Percentiles rank a stretch among this genome's conserved stretches.
Conservation (phyloP, 2,888 invertebrate genomes). For the Pecten maximus region DNA sequence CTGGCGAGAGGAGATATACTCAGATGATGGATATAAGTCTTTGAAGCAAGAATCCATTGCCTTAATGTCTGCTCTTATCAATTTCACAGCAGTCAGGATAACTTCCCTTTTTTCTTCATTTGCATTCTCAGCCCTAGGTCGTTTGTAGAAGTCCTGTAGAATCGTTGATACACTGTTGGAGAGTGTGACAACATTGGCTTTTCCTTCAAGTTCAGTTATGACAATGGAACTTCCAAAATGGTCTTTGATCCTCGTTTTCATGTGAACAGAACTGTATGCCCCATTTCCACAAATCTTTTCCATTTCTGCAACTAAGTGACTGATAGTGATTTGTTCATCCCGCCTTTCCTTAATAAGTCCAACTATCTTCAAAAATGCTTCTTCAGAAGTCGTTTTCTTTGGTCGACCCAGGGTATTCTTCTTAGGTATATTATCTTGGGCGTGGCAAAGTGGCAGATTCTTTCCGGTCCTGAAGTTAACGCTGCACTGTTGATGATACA, state of each 20-base stretch:
- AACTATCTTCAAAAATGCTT: too few relatives aligned
- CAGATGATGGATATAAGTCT: conserved; percentile 47
- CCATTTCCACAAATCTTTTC: too few relatives aligned
- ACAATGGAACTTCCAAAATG: too few relatives aligned
- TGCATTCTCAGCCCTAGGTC: not conserved
- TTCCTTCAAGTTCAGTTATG: too few relatives aligned
- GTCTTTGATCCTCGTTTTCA: too few relatives aligned
- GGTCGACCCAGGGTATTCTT: too few relatives aligned
- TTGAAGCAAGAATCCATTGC: conserved; percentile 8
- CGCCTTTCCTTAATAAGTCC: too few relatives aligned
- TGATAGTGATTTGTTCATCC: too few relatives aligned
- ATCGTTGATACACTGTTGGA: not conserved
- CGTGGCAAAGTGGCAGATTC: not conserved
- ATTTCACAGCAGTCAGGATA: not conserved
- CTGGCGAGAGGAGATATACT: conserved; percentile 45
- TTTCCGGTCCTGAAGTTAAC: conserved; percentile 51
- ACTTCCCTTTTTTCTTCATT: not conserved
- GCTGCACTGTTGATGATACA: conserved; percentile 53
- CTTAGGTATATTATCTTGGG: not conserved
- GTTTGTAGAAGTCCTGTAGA: not conserved
- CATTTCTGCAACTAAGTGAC: too few relatives aligned
- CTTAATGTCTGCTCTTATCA: conserved; percentile 57
- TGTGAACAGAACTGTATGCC: too few relatives aligned
- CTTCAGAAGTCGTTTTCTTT: too few relatives aligned
- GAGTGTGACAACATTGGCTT: not conserved